Evolutionary conservation across 2,888 invertebrate genomes (phyloP).

Genomic region (Hylaea fasciaria): DNA sequence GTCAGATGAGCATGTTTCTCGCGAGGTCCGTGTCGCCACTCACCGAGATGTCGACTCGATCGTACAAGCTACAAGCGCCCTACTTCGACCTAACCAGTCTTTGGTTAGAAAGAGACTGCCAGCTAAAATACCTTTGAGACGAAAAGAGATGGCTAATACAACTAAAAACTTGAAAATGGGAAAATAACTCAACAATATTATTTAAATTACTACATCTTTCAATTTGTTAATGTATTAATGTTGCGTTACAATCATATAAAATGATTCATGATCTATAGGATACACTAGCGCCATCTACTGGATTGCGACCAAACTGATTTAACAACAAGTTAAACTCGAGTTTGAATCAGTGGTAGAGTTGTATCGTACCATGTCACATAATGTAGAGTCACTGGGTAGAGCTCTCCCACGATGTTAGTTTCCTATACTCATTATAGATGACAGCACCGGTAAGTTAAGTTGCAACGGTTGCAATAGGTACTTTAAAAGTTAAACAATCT

Average conservation of each 20-base stretch:
- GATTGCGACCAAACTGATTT: constrained; percentile 8
- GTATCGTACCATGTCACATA: background rate
- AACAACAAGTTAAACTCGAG: background rate
- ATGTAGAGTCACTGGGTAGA: constrained; percentile 1
- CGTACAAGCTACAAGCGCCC: constrained; percentile 73
- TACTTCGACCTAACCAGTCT: constrained; percentile 78
- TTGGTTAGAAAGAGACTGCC: constrained; percentile 71
- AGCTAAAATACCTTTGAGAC: constrained; percentile 43
- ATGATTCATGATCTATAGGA: constrained; percentile 32
- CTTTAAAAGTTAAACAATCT: too few species aligned
- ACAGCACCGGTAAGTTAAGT: constrained; percentile 5
- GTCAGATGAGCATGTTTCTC: constrained; percentile 79
- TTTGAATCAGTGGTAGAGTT: background rate
- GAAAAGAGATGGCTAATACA: constrained; percentile 54
- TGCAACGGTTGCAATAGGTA: too few species aligned
- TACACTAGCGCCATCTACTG: constrained; percentile 33
- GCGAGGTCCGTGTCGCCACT: constrained; percentile 79
- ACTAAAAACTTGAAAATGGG: background rate
- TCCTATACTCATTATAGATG: constrained; percentile 15
- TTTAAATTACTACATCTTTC: too few species aligned
- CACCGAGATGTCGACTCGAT: constrained; percentile 79
- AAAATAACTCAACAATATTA: background rate
- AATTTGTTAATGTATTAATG: too few species aligned
- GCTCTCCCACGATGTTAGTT: constrained; percentile 1
- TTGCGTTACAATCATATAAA: too few species aligned